Percentiles rank a stretch among this genome's conserved stretches.
phyloP scores from a whole-genome alignment of 2,888 invertebrate species.

The Acrocyrtus sp. region DNA sequence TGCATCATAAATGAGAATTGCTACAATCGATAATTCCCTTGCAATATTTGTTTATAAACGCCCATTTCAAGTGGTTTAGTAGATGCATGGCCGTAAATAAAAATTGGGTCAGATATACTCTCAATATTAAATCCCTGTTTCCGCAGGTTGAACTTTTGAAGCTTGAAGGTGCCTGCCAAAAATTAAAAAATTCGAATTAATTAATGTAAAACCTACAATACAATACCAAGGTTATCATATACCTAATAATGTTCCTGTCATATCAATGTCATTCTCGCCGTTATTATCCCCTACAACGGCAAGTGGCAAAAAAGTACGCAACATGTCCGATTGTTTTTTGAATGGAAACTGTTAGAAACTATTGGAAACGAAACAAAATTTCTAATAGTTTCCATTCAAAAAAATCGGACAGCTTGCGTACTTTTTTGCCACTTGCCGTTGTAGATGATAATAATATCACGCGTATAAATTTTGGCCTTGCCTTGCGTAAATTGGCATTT shows the following conservation, averaged over 20 bases:
- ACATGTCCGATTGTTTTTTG: too few species aligned
- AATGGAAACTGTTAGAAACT: too few species aligned
- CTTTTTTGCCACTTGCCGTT: too few species aligned
- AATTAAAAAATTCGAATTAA: constrained; percentile 6
- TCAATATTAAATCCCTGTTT: constrained; percentile 81
- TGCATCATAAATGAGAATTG: too few species aligned
- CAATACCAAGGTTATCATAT: background rate
- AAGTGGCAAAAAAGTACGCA: too few species aligned
- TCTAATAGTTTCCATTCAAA: too few species aligned
- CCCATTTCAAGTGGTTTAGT: constrained; percentile 9
- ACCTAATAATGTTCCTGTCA: constrained; percentile 68
- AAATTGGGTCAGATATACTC: constrained; percentile 78
- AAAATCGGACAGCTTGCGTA: too few species aligned
- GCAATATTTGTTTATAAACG: constrained; percentile 25
- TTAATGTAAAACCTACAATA: too few species aligned
- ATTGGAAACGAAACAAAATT: too few species aligned
- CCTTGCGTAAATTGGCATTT: constrained; percentile 69
- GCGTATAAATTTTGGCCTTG: constrained; percentile 71
- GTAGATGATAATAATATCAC: too few species aligned
- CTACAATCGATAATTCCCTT: constrained; percentile 23
- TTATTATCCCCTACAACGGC: too few species aligned
- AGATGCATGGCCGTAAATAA: constrained; percentile 72
- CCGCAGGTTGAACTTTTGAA: constrained; percentile 89
- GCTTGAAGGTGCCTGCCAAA: constrained; percentile 91
- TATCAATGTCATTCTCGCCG: constrained; percentile 43